Evolutionary conservation across 1,140 invertebrate species (phyloP), one percentile per base, ranked within the genome.

Genomic region (Yoshiicerus persimilis): DNA sequence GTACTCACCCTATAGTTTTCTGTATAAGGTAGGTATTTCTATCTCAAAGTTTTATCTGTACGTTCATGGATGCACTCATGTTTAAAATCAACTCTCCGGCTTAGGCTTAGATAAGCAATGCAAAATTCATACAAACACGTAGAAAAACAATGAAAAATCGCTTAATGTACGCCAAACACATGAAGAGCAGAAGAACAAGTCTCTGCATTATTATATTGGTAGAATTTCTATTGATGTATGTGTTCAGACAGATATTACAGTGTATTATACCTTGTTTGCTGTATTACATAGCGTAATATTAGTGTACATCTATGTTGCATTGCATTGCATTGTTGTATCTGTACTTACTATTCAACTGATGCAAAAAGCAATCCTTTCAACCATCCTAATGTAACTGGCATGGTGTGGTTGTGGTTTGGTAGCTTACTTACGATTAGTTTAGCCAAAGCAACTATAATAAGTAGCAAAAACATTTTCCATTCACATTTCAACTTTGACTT

Each of bases 61-160:
- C 41, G 41, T 32, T 20, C 66, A 30, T 32, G 27, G 5, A 70
- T 70, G 25, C 66, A 70, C 66, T 70, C 66, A 70, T 30, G 23
- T 70, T 70, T 70, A 70, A 70, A 70, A 70, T 70, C 66, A 70
- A 70, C 66, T 70, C 66, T 70, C 66, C 25, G 66, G 66, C 66
- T 70, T 70, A 70, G 66, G 66, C 66, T 70, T 70, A 70, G 66
- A 70, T 70, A 70, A 70, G 66, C 66, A 70, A 70, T 70, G 66
- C 66, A 70, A 70, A 70, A 70, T 70, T 70, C 66, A 70, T 70
- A 70, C 66, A 70, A 70, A 70, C 66, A 70, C 27, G 66, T 70
- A 70, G 66, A 70, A 70, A 70, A 70, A 70, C 25, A 70, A 70
- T 70, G 66, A 70, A 70, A 70, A 70, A 70, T 70, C 66, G 30